phyloP scores from a whole-genome alignment of 2,888 invertebrate species.

The Dugesia japonica region DNA sequence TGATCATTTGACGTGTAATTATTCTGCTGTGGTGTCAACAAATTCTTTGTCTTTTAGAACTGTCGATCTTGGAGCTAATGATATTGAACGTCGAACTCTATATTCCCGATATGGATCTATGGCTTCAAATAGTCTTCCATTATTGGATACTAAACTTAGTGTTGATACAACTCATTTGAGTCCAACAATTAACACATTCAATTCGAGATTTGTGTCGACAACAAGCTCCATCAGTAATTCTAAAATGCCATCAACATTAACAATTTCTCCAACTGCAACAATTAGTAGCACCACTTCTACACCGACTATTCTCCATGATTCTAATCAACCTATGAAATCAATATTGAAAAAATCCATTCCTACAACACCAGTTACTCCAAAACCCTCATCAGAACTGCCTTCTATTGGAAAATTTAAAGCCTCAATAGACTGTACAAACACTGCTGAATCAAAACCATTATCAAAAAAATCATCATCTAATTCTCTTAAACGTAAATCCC shows the following conservation, averaged over 20 bases:
- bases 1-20: conserved; percentile 8
- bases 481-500: not conserved
- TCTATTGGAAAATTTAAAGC: not conserved
- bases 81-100: not conserved
- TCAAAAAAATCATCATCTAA: not conserved
- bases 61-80: not conserved
- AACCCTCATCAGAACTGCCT: not conserved
- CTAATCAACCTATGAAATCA: not conserved
- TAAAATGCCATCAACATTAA: not conserved
- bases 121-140: not conserved
- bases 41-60: not conserved
- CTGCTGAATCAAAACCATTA: not conserved
- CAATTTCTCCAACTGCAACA: not conserved
- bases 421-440: not conserved
- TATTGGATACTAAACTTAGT: not conserved
- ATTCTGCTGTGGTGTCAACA: conserved; percentile 21
- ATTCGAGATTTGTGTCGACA: not conserved
- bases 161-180: not conserved
- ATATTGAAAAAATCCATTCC: not conserved
- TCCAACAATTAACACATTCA: not conserved
- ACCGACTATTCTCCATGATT: not conserved
- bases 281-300: not conserved
- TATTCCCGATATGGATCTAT: not conserved
- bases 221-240: not conserved
- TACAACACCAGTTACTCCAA: not conserved